A percentile compares a stretch with the other conserved stretches of the same genome.
phyloP scores from a whole-genome alignment of 2,113 vertebrate genomes.

The Nycticryphes semicollaris region DNA sequence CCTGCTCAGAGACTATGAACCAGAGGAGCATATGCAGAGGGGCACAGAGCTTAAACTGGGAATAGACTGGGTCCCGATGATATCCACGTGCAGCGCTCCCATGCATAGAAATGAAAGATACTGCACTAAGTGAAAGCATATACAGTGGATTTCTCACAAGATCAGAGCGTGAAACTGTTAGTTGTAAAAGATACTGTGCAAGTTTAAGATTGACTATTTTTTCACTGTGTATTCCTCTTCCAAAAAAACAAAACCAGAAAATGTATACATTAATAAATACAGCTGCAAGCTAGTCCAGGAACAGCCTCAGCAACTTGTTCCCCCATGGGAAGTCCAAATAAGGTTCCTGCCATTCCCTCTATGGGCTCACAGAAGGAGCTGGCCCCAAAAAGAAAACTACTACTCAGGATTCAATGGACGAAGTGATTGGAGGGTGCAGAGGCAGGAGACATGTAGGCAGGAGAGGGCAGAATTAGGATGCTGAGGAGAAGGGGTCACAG shows the following conservation, averaged over 20 bases:
- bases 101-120: background rate
- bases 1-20: background rate
- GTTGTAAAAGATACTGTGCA: background rate
- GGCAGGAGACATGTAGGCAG: background rate
- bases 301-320: background rate
- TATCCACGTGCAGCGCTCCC: background rate
- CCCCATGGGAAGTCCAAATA: background rate
- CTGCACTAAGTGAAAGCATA: background rate
- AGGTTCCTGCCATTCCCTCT: background rate
- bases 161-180: background rate
- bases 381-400: background rate
- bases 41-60: background rate
- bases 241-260: background rate
- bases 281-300: background rate
- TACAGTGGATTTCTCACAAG: background rate
- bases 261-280: background rate
- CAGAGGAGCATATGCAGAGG: background rate
- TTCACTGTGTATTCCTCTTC: background rate
- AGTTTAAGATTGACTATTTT: background rate
- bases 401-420: background rate
- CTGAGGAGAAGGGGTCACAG: background rate
- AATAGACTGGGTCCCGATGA: accelerated
- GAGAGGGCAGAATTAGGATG: background rate
- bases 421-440: background rate
- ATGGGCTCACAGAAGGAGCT: background rate